These are phyloP conservation scores for Chloromyia formosa DNA, from an alignment of 2,888 invertebrate genomes.

Conservation along the genomic window DNA sequence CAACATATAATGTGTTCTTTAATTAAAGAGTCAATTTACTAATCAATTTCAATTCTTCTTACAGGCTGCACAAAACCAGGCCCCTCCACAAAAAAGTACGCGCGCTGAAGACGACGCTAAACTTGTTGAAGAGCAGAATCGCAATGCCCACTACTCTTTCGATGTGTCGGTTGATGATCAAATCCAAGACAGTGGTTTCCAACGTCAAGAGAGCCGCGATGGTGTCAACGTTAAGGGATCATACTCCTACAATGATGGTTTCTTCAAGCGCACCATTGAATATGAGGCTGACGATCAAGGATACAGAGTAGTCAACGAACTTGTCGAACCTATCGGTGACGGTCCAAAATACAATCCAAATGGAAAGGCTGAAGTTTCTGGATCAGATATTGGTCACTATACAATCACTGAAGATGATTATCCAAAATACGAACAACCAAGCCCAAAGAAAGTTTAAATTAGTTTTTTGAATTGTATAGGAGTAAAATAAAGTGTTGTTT, in stretches of 20 bases:
- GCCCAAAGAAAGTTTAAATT: constrained; percentile 31
- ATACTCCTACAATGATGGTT: constrained; percentile 72
- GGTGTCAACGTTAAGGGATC: constrained; percentile 64
- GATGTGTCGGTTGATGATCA: constrained; percentile 63
- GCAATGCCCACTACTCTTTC: constrained; percentile 65
- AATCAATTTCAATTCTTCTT: constrained; percentile 16
- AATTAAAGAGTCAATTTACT: constrained; percentile 1
- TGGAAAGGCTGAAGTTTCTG: constrained; percentile 64
- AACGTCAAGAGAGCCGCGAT: constrained; percentile 62
- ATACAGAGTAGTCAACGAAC: constrained; percentile 68
- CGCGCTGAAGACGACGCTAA: constrained; percentile 51
- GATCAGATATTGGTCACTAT: constrained; percentile 64
- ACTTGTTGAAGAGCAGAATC: constrained; percentile 58
- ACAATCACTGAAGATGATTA: constrained; percentile 62
- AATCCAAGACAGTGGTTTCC: constrained; percentile 64
- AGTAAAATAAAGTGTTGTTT: constrained; percentile 28
- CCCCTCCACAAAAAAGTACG: not conserved
- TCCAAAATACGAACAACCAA: constrained; percentile 22
- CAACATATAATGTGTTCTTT: too few relatives aligned
- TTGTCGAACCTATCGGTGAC: constrained; percentile 65
- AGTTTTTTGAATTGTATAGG: not conserved
- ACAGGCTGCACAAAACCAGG: constrained; percentile 28
- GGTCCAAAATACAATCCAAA: constrained; percentile 65
- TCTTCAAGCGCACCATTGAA: constrained; percentile 66
- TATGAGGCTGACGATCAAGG: constrained; percentile 72